These are phyloP conservation scores for Altica lythri DNA, from an alignment of 2,888 invertebrate species.

Conservation along the genomic window DNA sequence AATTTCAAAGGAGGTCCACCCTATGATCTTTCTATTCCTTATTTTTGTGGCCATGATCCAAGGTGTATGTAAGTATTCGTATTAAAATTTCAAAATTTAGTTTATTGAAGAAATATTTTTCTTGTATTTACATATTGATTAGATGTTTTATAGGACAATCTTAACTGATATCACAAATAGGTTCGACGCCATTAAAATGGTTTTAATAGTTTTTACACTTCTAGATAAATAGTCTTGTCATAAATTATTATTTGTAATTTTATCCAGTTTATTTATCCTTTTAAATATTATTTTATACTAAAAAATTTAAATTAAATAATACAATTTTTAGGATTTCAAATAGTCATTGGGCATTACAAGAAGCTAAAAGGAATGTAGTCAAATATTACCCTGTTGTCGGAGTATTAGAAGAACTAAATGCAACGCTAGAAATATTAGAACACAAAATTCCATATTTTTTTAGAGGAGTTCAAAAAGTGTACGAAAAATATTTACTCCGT, in stretches of 20 bases:
- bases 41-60: constrained; percentile 67
- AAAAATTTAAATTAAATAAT: neutral
- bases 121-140: no score
- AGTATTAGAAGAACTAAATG: constrained; percentile 63
- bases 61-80: constrained; percentile 64
- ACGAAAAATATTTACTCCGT: constrained; percentile 60
- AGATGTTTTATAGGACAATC: no score
- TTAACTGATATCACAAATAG: no score
- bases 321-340: constrained; percentile 57
- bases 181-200: no score
- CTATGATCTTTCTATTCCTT: constrained; percentile 62
- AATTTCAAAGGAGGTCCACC: constrained; percentile 37
- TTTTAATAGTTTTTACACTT: no score
- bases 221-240: no score
- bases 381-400: constrained; percentile 65
- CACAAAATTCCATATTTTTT: constrained; percentile 63
- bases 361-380: constrained; percentile 63
- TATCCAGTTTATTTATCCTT: no score
- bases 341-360: constrained; percentile 61
- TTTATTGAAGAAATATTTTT: no score
- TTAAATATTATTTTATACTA: neutral
- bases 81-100: no score
- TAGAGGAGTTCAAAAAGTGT: constrained; percentile 60
- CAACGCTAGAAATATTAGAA: constrained; percentile 61
- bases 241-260: no score